Evolutionary conservation across 2,888 invertebrate genomes (phyloP), one percentile per base, ranked within the genome.

Genomic region (Leucania comma): DNA sequence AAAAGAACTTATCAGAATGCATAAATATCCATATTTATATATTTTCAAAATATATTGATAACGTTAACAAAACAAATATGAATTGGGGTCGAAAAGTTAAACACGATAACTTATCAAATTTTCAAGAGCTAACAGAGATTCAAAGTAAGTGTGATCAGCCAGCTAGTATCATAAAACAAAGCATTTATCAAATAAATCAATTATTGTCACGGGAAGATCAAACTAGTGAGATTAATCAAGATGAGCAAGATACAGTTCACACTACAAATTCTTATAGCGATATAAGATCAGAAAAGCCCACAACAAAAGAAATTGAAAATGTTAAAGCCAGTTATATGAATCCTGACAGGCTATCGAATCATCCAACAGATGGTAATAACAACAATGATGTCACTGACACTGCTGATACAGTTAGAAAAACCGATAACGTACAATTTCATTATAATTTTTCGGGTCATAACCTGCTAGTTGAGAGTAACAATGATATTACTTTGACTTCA

Each of bases 21-120:
- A 80, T 88, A 46, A 82, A 89, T 64, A 78, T 89, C 22, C 81
- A 89, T 63, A 77, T 87, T 51, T 72, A 86, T 42, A 74, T 87
- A 51, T 78, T 84, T 76, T 84, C 81, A 26, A 86, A 86, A 73
- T 74, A 80, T 65, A 72, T 62, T 65, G 75, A 77, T 67, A 69
- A 50, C 17, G 68, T 60, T 61, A 78, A 72, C 54, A 64, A 75
- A 68, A 72, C 81, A 63, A 77, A 77, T 59, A 60, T 73, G 20
- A 68, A 84, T 63, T 79, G 62, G 82, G 60, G 72, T 64, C 77
- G 61, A 32, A 73, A 73, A 64, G 62, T 67, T 51, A 58, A 83
- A 64, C 72, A 72, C 65, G 68, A 83, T 53, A 66, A 76, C 35
- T 46, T 84, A 65, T 78, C 86, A 29, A 73, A 77, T 71, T 70